phyloP scores from a whole-genome alignment of 2,797 vertebrate genomes.

The Paramormyrops hopkinsi region DNA sequence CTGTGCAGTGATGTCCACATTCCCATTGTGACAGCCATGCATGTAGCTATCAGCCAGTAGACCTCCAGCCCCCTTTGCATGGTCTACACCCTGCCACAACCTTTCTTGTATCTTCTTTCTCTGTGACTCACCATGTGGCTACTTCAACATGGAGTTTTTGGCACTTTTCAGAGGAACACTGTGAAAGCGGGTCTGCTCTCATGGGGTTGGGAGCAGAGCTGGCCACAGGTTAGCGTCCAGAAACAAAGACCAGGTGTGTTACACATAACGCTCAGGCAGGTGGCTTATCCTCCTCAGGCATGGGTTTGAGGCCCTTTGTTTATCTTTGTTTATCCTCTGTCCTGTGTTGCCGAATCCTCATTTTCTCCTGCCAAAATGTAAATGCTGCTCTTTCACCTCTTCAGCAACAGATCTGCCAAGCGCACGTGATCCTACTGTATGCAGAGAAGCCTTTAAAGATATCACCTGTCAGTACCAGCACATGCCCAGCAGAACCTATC shows the following conservation, averaged over 20 bases:
- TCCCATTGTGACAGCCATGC: conserved; percentile 57
- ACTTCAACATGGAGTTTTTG: conserved; percentile 48
- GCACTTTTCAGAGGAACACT: not conserved
- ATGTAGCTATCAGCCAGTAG: conserved; percentile 46
- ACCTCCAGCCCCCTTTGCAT: conserved; percentile 31
- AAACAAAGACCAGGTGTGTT: not conserved
- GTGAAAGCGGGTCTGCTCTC: not conserved
- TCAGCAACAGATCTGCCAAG: not conserved
- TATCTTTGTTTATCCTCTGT: not conserved
- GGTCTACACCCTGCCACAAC: conserved; percentile 10
- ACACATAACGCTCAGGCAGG: not conserved
- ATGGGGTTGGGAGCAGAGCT: not conserved
- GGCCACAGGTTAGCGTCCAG: not conserved
- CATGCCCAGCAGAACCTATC: not conserved
- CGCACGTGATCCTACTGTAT: not conserved
- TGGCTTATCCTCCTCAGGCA: not conserved
- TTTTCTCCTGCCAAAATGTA: not conserved
- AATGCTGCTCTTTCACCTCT: not conserved
- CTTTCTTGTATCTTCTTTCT: not conserved
- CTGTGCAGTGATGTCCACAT: conserved; percentile 52
- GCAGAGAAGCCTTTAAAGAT: not conserved
- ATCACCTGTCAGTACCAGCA: not conserved
- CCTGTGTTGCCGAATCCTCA: not conserved
- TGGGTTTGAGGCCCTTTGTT: not conserved
- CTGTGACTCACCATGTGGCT: conserved; percentile 33